Percentiles rank a stretch among this genome's conserved stretches.
Evolutionary conservation across 2,888 invertebrate genomes (phyloP).

Genomic region (Ischnura elegans): DNA sequence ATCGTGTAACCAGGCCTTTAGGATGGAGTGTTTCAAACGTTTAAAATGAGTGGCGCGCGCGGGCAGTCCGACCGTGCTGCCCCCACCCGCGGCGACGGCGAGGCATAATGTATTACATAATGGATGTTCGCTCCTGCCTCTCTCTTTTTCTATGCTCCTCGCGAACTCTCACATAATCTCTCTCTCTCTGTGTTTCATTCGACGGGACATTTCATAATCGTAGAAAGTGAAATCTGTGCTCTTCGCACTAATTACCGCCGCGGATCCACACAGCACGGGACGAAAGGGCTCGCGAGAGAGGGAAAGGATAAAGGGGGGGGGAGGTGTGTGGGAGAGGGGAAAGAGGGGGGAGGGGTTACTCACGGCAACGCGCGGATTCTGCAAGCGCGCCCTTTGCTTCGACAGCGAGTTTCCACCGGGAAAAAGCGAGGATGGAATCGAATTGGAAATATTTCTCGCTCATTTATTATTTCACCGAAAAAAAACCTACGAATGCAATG

Average conservation of each 20-base stretch:
- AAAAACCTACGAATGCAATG: no score
- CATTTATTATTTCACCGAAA: no score
- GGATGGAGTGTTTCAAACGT: no score
- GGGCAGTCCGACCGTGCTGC: slow-evolving; percentile 50
- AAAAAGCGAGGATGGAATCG: background rate
- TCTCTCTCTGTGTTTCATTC: background rate
- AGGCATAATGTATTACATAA: slow-evolving; percentile 57
- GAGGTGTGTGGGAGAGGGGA: background rate
- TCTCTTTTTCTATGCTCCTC: background rate
- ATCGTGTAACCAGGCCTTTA: no score
- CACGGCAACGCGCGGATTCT: no score
- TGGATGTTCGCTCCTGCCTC: background rate
- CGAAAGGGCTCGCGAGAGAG: background rate
- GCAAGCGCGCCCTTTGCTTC: background rate
- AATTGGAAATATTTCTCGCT: background rate
- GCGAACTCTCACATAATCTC: background rate
- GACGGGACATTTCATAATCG: slow-evolving; percentile 62
- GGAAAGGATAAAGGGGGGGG: background rate
- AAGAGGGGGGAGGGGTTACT: background rate
- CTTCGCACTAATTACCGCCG: slow-evolving; percentile 64
- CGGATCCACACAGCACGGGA: slow-evolving; percentile 31
- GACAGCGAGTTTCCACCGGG: background rate
- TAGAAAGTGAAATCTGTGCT: slow-evolving; percentile 66
- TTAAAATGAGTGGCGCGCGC: no score
- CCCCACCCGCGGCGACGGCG: slow-evolving; percentile 5